Evolutionary conservation across 2,888 invertebrate genomes (phyloP).

Genomic region (Xestia sexstrigata): DNA sequence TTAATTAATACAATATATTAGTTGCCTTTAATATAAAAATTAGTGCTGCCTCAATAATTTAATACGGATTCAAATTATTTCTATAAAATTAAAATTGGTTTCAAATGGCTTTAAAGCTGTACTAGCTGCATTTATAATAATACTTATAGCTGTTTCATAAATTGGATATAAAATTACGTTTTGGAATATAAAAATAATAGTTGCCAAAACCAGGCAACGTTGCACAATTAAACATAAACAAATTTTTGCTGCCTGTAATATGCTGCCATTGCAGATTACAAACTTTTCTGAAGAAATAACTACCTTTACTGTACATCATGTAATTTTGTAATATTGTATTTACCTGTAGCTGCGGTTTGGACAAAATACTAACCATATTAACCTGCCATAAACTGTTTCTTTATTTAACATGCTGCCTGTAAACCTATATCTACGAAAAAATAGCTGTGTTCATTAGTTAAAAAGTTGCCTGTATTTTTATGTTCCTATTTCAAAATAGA

Average conservation of each 20-base stretch:
- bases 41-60: slow-evolving; percentile 27
- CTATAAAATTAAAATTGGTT: background rate
- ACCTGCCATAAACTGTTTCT: slow-evolving; percentile 7
- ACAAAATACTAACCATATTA: slow-evolving; percentile 14
- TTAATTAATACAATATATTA: slow-evolving; percentile 21
- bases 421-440: background rate
- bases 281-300: background rate
- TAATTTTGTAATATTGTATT: background rate
- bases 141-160: slow-evolving; percentile 14
- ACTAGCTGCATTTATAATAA: background rate
- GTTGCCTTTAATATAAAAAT: slow-evolving; percentile 30
- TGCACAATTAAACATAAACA: background rate
- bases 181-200: slow-evolving; percentile 7
- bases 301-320: background rate
- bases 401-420: slow-evolving; percentile 18
- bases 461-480: slow-evolving; percentile 12
- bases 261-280: slow-evolving; percentile 16
- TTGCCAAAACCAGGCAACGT: slow-evolving; percentile 15
- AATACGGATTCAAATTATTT: slow-evolving; percentile 5
- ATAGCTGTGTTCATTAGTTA: background rate
- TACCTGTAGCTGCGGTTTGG: slow-evolving; percentile 33
- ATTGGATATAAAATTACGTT: background rate
- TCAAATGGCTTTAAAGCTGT: no score
- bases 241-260: background rate
- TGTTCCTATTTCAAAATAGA: background rate